Base-by-base conservation (phyloP, 1,140 invertebrate species). In the Brachionus asplanchnoidis region DNA sequence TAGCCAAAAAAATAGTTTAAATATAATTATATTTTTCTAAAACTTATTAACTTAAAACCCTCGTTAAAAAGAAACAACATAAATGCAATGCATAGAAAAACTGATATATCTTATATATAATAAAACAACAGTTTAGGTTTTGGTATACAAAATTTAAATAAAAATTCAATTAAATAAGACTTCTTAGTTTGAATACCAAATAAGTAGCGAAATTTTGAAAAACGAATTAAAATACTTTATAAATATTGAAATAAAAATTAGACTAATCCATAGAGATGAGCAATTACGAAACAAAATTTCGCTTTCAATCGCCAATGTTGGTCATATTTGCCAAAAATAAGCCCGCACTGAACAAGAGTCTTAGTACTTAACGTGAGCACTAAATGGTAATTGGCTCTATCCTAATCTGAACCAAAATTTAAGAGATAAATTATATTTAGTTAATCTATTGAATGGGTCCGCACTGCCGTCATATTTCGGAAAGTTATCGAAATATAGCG, bases 201-300 rank as follows among this genome's bases (percentile, higher is more conserved):
- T 68, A 68, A 68, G 17, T 42, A 17, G 8, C 68, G 9, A 40
- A 36, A 42, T 42, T 20, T 42, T 20, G 40, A 73, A 73, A 36
- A 11, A 68, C 26, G 32, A 68, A 73, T 73, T 73, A 73, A 73
- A 73, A 73, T 73, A 73, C 68, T 73, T 73, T 17, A 73, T 73
- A 73, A 73, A 73, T 73, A 73, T 73, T 73, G 68, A 73, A 73
- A 60, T 60, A 60, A 60, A 53, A 68, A 73, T 73, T 73, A 73
- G 68, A 73, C 40, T 73, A 73, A 73, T 73, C 68, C 68, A 40
- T 42, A 42, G 9, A 40, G 40, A 36, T 32, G 36, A 73, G 32
- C 66, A 73, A 73, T 73, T 73, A 73, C 68, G 68, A 73, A 73
- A 73, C 17, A 73, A 73, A 42, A n/a, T 44, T 40, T 73, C 12